Evolutionary conservation across 2,888 invertebrate genomes (phyloP).

Genomic region (Drosophila pullipes): DNA sequence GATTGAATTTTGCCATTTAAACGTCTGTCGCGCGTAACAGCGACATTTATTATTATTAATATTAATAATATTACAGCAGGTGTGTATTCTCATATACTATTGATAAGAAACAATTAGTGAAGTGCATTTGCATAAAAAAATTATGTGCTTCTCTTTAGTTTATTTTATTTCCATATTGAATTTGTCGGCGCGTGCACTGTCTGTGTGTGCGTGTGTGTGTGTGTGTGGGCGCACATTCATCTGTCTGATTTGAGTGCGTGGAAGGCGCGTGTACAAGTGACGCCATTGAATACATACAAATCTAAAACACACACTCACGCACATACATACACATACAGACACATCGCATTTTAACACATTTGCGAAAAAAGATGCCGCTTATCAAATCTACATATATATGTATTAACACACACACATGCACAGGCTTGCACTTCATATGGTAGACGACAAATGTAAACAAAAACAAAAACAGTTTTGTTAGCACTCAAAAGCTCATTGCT

Average conservation of each 20-base stretch:
- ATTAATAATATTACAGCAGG: conserved; percentile 1
- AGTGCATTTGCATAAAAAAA: not conserved
- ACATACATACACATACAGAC: not conserved
- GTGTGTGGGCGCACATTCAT: conserved; percentile 1
- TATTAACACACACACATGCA: conserved; percentile 1
- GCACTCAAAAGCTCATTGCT: conserved; percentile 21
- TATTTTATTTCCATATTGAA: conserved; percentile 30
- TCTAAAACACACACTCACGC: not conserved
- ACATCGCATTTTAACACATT: not conserved
- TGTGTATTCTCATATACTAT: conserved; percentile 7
- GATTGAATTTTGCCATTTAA: conserved; percentile 52
- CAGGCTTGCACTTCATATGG: conserved; percentile 23
- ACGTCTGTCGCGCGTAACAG: conserved; percentile 9
- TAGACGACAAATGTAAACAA: conserved; percentile 43
- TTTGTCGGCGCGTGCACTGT: conserved; percentile 30
- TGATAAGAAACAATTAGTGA: not conserved
- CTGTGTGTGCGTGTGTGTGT: not conserved
- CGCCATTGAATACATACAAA: conserved; percentile 3
- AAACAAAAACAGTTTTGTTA: conserved; percentile 16
- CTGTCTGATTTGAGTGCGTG: conserved; percentile 15
- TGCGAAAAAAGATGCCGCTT: conserved; percentile 10
- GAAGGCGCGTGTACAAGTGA: conserved; percentile 33
- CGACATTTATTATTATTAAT: not conserved
- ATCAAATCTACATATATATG: conserved; percentile 23
- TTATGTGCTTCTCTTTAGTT: conserved; percentile 12